Evolutionary conservation across 2,797 vertebrate genomes (phyloP), one percentile per base, ranked within the genome.

Genomic region (Siniperca scherzeri): DNA sequence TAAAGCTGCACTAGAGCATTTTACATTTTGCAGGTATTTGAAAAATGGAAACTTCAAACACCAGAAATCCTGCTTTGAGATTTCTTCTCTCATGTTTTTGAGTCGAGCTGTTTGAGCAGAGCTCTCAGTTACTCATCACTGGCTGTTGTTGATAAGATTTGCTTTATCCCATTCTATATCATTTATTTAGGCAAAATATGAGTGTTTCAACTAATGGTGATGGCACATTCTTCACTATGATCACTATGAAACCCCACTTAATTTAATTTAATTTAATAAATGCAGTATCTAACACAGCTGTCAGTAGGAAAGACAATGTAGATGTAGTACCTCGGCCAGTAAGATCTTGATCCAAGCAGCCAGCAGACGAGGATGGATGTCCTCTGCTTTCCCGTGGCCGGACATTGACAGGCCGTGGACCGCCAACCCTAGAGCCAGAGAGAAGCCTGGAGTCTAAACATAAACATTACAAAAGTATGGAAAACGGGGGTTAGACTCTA

Each of bases 341-440:
- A 98, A 89, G 84, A 95, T 97, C 94, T 96, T 98, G 76, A 97
- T 95, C 98, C 98, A 99, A 16, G 97, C 95, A 38, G 96, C 94
- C 80, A 98, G 94, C 44, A 99, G 94, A 59, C 93, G 96, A 84
- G 95, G 95, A 9, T 96, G 95, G 72, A 99, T 89, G 90, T 97
- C 97, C 88, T 97, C 97, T 0, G 98, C 98, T 94, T 97, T 99
- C 5, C 98, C 98, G 9, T 99, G 98, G 52, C 98, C 97, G 13
- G 93, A 97, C 64, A 89, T 71, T 1, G 98, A 97, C 76, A 99
- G 93, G 11, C 98, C 98, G 40, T 98, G 96, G 68, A 98, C 96
- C 5, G 94, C 66, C 9, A 96, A 87, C 21, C 98, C 98, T 1
- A 99, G 92, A 2, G 98, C 97, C 92, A 99, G 89, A 22, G 98